phyloP scores from a whole-genome alignment of 2,797 vertebrate species.

The Acropternis orthonyx region DNA sequence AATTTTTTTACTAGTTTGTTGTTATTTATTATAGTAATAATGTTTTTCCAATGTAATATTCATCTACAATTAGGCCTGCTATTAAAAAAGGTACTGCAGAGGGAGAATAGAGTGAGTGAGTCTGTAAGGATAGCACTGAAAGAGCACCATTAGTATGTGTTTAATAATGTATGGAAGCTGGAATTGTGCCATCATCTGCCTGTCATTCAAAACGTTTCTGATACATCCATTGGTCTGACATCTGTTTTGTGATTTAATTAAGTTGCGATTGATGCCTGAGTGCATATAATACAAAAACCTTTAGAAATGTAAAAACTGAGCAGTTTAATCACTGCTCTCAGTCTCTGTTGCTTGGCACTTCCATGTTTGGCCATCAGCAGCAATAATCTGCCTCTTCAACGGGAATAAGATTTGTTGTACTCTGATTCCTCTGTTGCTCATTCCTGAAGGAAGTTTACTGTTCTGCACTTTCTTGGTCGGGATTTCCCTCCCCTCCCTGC shows the following conservation, averaged over 20 bases:
- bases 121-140: not conserved
- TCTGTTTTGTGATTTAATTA: constrained; percentile 43
- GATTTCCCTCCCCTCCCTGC: not conserved
- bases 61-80: not conserved
- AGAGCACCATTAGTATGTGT: constrained; percentile 15
- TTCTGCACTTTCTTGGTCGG: not conserved
- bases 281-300: not conserved
- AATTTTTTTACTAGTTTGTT: not conserved
- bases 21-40: constrained; percentile 9
- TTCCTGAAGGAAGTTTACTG: not conserved
- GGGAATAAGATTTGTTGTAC: not conserved
- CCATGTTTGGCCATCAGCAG: not conserved
- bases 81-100: not conserved
- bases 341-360: not conserved
- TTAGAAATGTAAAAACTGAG: constrained; percentile 23
- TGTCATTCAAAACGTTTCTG: constrained; percentile 48
- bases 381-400: not conserved
- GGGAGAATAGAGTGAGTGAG: not conserved
- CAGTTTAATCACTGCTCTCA: not conserved
- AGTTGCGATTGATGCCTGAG: constrained; percentile 51
- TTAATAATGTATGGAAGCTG: constrained; percentile 64
- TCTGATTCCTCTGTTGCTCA: not conserved
- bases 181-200: constrained; percentile 42
- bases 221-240: constrained; percentile 33
- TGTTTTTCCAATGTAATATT: constrained; percentile 21